Conservation (phyloP, 2,888 invertebrate genomes). For the Phaonia tiefii region DNA sequence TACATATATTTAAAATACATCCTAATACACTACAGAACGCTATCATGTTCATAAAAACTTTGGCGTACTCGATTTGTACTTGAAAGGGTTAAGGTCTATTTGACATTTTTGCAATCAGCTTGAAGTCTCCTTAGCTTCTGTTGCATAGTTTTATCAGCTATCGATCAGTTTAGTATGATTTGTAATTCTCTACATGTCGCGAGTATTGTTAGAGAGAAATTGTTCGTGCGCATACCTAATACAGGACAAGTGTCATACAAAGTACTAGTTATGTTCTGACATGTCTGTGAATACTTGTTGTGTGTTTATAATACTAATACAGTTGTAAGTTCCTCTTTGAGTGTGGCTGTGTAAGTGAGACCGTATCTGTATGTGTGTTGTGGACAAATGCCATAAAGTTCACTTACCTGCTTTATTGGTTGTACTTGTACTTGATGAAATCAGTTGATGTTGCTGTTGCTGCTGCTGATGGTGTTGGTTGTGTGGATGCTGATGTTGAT, state of each 20-base stretch:
- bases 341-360: neutral
- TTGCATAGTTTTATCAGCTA: no score
- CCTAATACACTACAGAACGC: no score
- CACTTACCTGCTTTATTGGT: constrained; percentile 77
- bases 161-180: no score
- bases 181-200: no score
- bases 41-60: no score
- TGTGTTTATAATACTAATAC: constrained; percentile 8
- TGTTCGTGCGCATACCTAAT: no score
- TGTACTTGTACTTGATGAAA: constrained; percentile 75
- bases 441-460: constrained; percentile 73
- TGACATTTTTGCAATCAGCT: no score
- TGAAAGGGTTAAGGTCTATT: no score
- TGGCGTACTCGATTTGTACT: no score
- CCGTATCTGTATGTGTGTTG: neutral
- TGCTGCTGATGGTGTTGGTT: constrained; percentile 72
- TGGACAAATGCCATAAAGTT: constrained; percentile 34
- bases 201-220: no score
- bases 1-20: no score
- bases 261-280: constrained; percentile 3
- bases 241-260: neutral
- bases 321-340: neutral
- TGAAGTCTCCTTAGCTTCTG: no score
- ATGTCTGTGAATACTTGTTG: constrained; percentile 25
- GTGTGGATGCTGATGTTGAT: constrained; percentile 71